These are phyloP conservation scores for Andrena cerasifolii DNA, from an alignment of 1,140 invertebrate species.

Conservation along the genomic window DNA sequence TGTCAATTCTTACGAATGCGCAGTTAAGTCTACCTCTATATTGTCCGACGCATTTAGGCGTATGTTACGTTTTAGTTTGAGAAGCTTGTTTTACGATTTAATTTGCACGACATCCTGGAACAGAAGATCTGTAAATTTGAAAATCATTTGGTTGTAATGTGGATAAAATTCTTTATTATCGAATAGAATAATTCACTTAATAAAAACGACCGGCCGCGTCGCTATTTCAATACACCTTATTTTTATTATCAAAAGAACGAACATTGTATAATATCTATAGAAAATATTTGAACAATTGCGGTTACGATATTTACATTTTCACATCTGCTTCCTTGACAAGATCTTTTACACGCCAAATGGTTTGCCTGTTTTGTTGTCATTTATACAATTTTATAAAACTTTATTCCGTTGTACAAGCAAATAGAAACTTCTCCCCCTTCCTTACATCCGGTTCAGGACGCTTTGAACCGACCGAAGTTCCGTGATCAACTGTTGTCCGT, in stretches of 20 bases:
- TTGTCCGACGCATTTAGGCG: no score
- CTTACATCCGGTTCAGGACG: constrained; percentile 79
- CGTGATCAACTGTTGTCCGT: constrained; percentile 83
- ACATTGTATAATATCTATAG: constrained; percentile 17
- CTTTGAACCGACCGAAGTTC: constrained; percentile 83
- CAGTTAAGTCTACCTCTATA: no score
- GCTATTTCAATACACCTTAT: background rate
- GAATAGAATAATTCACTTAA: background rate
- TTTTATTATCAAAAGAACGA: constrained; percentile 22
- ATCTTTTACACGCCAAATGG: background rate
- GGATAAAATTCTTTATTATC: constrained; percentile 14
- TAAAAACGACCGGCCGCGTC: background rate
- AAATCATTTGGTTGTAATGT: background rate
- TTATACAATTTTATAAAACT: constrained; percentile 38
- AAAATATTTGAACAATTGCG: constrained; percentile 21
- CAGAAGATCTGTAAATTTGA: background rate
- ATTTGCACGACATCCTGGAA: background rate
- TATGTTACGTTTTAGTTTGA: background rate
- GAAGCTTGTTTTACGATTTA: background rate
- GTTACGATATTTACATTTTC: constrained; percentile 24
- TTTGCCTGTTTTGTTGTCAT: background rate
- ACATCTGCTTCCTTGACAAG: background rate
- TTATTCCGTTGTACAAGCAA: background rate
- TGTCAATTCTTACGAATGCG: no score
- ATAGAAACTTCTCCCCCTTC: constrained; percentile 49